A percentile compares a stretch with the other conserved stretches of the same genome.
Conservation (phyloP, 1,140 invertebrate species). For the Lordiphosa collinella region DNA sequence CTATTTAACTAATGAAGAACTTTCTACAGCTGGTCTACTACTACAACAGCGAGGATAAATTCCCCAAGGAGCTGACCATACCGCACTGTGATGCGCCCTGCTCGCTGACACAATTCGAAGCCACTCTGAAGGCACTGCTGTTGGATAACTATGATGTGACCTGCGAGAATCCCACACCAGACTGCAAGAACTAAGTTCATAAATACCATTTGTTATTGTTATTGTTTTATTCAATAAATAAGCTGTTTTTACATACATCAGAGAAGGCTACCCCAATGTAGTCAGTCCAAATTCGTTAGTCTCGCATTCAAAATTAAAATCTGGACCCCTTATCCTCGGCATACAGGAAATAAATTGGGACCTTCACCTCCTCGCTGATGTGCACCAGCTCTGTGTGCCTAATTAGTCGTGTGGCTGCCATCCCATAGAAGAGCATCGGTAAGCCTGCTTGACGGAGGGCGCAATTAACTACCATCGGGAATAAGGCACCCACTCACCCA, state of each 20-base stretch:
- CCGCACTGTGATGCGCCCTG: constrained; percentile 81
- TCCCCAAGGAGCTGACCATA: constrained; percentile 79
- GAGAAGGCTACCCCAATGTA: neutral
- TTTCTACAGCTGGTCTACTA: constrained; percentile 68
- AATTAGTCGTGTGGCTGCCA: constrained; percentile 90
- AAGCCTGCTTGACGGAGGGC: constrained; percentile 84
- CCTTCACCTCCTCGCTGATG: constrained; percentile 84
- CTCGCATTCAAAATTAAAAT: constrained; percentile 80
- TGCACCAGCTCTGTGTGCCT: constrained; percentile 88
- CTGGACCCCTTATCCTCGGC: constrained; percentile 90
- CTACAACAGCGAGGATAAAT: constrained; percentile 78
- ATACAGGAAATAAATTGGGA: constrained; percentile 92
- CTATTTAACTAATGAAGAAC: constrained; percentile 7
- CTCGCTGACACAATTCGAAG: constrained; percentile 79
- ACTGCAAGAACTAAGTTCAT: constrained; percentile 59
- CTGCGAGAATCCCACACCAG: constrained; percentile 78
- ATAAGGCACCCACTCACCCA: constrained; percentile 84
- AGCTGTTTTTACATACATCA: neutral
- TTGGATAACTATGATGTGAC: constrained; percentile 81
- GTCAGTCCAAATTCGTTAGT: constrained; percentile 1
- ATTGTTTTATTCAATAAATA: neutral
- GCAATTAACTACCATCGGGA: neutral
- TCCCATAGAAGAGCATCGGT: constrained; percentile 93
- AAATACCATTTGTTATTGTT: constrained; percentile 5
- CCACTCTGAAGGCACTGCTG: constrained; percentile 79